phyloP scores from a whole-genome alignment of 1,140 invertebrate species.

The Panagrolaimus sp. region DNA sequence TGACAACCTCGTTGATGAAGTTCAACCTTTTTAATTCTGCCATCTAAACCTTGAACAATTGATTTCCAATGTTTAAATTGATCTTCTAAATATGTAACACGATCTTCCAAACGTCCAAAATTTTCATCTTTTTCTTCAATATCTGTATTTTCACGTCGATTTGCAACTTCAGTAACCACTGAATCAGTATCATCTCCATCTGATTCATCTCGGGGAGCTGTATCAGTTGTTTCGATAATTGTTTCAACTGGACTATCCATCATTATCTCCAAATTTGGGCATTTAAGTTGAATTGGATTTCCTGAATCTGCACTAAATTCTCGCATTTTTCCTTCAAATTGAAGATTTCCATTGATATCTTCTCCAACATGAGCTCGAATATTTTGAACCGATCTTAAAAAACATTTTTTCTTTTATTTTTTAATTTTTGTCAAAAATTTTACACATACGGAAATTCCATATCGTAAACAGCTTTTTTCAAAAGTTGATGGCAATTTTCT shows the following conservation, averaged over 20 bases:
- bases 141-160: slow-evolving; percentile 12
- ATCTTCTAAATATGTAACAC: slow-evolving; percentile 12
- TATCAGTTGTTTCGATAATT: slow-evolving; percentile 5
- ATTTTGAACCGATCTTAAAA: slow-evolving; percentile 6
- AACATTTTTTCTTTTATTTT: background rate
- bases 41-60: slow-evolving; percentile 19
- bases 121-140: slow-evolving; percentile 6
- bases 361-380: background rate
- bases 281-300: slow-evolving; percentile 10
- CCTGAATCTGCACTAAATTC: slow-evolving; percentile 12
- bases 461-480: slow-evolving; percentile 9
- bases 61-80: slow-evolving; percentile 6
- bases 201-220: background rate
- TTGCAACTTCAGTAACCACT: background rate
- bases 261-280: slow-evolving; percentile 16
- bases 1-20: slow-evolving; percentile 41
- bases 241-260: slow-evolving; percentile 16
- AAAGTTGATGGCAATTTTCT: slow-evolving; percentile 8
- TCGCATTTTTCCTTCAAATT: slow-evolving; percentile 15
- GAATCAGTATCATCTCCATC: background rate
- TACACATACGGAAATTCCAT: slow-evolving; percentile 13
- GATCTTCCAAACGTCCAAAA: background rate
- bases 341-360: background rate
- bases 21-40: slow-evolving; percentile 26
- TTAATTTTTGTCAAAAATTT: background rate